A percentile compares a stretch with the other conserved stretches of the same genome.
These are phyloP conservation scores for Zaprionus kolodkinae DNA, from an alignment of 1,140 invertebrate genomes.

Conservation along the genomic window DNA sequence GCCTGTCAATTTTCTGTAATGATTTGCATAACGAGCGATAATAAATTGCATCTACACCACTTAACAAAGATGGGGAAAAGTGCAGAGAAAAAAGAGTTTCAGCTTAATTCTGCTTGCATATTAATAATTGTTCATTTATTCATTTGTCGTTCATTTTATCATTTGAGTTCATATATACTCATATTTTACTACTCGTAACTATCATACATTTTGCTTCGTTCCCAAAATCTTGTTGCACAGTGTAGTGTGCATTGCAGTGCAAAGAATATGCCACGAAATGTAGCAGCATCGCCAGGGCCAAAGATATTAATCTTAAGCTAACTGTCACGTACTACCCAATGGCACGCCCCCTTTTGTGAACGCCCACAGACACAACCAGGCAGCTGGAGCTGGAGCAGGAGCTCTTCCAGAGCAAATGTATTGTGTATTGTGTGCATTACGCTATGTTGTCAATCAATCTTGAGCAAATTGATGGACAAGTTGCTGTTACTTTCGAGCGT, in stretches of 20 bases:
- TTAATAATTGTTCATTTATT: no score
- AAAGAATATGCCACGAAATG: conserved; percentile 58
- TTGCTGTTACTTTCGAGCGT: conserved; percentile 64
- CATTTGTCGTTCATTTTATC: no score
- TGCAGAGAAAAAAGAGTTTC: neutral
- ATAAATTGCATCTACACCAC: conserved; percentile 45
- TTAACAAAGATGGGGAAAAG: conserved; percentile 4
- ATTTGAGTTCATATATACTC: no score
- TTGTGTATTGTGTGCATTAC: conserved; percentile 82
- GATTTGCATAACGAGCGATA: conserved; percentile 55
- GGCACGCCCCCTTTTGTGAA: conserved; percentile 17
- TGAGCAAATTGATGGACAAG: conserved; percentile 83
- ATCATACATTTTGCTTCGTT: neutral
- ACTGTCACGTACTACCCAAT: conserved; percentile 63
- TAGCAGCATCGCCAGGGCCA: conserved; percentile 62
- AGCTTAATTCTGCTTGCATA: no score
- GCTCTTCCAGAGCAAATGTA: conserved; percentile 63
- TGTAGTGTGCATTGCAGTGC: conserved; percentile 50
- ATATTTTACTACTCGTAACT: neutral
- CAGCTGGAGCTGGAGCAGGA: conserved; percentile 4
- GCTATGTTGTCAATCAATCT: conserved; percentile 80
- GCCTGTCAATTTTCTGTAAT: conserved; percentile 74
- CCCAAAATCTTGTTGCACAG: conserved; percentile 15
- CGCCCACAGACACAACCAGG: conserved; percentile 16
- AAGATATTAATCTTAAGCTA: conserved; percentile 73